A percentile compares a stretch with the other conserved stretches of the same genome.
Conservation (phyloP, 2,888 invertebrate genomes). For the Theodoxus fluviatilis region DNA sequence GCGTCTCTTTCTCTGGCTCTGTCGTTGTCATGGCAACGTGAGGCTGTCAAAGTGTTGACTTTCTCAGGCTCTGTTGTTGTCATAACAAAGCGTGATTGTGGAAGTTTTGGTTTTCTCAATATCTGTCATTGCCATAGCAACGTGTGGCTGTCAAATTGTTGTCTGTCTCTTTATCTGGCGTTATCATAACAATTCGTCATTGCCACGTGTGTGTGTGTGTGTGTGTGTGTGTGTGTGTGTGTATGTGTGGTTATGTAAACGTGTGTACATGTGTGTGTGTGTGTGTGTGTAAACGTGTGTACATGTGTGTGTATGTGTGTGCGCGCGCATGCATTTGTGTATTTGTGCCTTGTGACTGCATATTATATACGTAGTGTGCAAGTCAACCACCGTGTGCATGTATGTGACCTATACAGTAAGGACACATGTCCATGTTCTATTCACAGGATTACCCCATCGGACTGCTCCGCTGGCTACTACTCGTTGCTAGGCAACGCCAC, state of each 20-base stretch:
- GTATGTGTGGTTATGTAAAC: not conserved
- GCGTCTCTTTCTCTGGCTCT: conserved; percentile 33
- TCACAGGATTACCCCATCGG: conserved; percentile 38
- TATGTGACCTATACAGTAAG: not conserved
- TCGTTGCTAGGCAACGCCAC: conserved; percentile 39
- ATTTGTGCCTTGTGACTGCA: not conserved
- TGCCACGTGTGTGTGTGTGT: not conserved
- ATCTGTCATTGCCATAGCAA: not conserved
- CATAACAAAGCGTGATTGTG: not conserved
- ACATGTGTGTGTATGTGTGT: not conserved
- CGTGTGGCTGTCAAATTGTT: too few species aligned
- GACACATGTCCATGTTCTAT: not conserved
- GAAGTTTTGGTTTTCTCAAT: not conserved
- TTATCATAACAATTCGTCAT: not conserved
- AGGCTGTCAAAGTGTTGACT: not conserved
- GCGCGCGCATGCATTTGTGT: conserved; percentile 1
- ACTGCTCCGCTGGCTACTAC: conserved; percentile 52
- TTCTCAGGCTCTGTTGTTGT: not conserved
- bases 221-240: conserved; percentile 20
- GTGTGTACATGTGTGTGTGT: not conserved
- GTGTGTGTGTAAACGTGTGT: conserved; percentile 8
- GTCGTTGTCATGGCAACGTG: not conserved
- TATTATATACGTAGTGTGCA: not conserved
- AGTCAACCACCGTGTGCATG: not conserved
- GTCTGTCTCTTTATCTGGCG: not conserved